Percentiles rank a stretch among this genome's conserved stretches.
phyloP scores from a whole-genome alignment of 37 sponge, comb jelly and placozoan genomes.

The Trichoplax adhaerens region DNA sequence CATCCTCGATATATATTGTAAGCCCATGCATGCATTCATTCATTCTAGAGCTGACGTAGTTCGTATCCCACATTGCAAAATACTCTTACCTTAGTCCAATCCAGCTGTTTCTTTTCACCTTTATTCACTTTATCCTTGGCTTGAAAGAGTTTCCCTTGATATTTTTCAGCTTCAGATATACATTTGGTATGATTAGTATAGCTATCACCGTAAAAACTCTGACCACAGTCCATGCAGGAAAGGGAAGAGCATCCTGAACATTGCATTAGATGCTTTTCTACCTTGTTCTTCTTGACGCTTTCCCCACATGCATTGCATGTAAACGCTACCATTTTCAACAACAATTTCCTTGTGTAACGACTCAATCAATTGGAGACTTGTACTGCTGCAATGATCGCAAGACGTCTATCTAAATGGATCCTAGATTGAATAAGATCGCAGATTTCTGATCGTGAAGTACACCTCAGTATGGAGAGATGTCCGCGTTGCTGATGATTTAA shows the following conservation, averaged over 20 bases:
- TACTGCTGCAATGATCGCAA: too few relatives aligned
- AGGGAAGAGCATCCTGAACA: slow-evolving; percentile 47
- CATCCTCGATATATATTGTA: background rate
- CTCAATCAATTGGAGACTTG: too few relatives aligned
- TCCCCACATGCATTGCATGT: slow-evolving; percentile 94
- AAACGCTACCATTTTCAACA: slow-evolving; percentile 71
- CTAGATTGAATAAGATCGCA: too few relatives aligned
- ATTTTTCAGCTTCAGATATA: slow-evolving; percentile 88
- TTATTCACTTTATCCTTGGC: slow-evolving; percentile 33
- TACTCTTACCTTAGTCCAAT: slow-evolving; percentile 73
- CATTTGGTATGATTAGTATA: slow-evolving; percentile 69
- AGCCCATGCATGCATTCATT: background rate
- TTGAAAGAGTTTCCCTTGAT: slow-evolving; percentile 77
- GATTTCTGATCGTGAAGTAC: too few relatives aligned
- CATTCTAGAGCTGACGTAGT: too few relatives aligned
- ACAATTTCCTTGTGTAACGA: too few relatives aligned
- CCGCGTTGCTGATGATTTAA: too few relatives aligned
- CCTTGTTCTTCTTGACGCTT: slow-evolving; percentile 82
- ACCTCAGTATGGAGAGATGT: too few relatives aligned
- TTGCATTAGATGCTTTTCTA: slow-evolving; percentile 74
- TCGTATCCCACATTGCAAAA: too few relatives aligned
- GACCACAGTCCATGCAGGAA: slow-evolving; percentile 97
- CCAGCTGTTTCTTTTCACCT: slow-evolving; percentile 76
- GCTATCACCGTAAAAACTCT: slow-evolving; percentile 72
- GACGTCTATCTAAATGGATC: too few relatives aligned